phyloP scores from a whole-genome alignment of 2,888 invertebrate genomes.

The Magallana nippona region DNA sequence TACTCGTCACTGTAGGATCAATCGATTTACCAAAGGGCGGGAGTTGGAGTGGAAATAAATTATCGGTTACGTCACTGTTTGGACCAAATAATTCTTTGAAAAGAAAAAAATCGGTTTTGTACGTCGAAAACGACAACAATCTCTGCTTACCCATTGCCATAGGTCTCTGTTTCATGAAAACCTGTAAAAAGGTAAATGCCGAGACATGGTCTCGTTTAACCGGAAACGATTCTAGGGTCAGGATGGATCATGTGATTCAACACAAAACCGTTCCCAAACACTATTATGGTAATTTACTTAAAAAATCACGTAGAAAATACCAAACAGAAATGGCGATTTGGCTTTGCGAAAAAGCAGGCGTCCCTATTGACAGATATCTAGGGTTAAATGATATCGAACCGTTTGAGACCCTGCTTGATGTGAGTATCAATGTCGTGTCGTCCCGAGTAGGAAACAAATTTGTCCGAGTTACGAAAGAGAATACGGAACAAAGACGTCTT shows the following conservation, averaged over 20 bases:
- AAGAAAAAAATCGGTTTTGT: slow-evolving; percentile 45
- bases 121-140: slow-evolving; percentile 42
- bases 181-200: slow-evolving; percentile 41
- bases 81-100: slow-evolving; percentile 45
- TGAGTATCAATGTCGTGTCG: slow-evolving; percentile 36
- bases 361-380: slow-evolving; percentile 34
- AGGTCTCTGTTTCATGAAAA: slow-evolving; percentile 40
- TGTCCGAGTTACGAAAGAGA: slow-evolving; percentile 34
- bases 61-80: slow-evolving; percentile 44
- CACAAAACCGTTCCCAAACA: slow-evolving; percentile 34
- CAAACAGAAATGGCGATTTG: slow-evolving; percentile 38
- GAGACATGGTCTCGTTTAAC: slow-evolving; percentile 30
- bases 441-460: slow-evolving; percentile 39
- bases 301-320: slow-evolving; percentile 42
- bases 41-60: slow-evolving; percentile 39
- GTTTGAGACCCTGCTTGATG: slow-evolving; percentile 34
- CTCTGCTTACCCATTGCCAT: slow-evolving; percentile 46
- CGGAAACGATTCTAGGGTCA: slow-evolving; percentile 9
- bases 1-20: slow-evolving; percentile 42
- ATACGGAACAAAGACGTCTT: slow-evolving; percentile 23
- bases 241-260: slow-evolving; percentile 13
- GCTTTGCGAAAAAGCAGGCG: slow-evolving; percentile 27
- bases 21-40: slow-evolving; percentile 48
- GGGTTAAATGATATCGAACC: slow-evolving; percentile 38
- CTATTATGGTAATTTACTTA: slow-evolving; percentile 37